Evolutionary conservation across 2,113 vertebrate species (phyloP), one percentile per base, ranked within the genome.

Genomic region (Arvicanthis niloticus): DNA sequence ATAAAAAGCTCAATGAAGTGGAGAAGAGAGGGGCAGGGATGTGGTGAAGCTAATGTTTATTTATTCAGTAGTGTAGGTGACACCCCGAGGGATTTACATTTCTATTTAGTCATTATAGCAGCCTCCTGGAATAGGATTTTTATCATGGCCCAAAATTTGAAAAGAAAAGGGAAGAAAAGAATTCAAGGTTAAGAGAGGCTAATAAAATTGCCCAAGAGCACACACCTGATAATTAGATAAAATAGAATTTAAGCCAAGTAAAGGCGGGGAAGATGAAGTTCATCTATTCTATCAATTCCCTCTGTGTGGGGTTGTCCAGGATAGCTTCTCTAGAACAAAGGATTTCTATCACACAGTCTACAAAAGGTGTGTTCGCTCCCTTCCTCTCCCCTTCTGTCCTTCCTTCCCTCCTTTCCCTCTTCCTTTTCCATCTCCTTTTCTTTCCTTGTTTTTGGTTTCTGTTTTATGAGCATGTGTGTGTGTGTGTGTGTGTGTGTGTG

Each of bases 161-260:
- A 65, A 58, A 77, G 2, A 37, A 85, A 65, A 17, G n/a, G 51
- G 45, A 31, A 72, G 60, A 70, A 72, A 73, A 80, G 40, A 84
- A 67, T 13, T 80, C 56, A 95, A 84, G 92, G 48, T 92, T 92
- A 97, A 96, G 80, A 91, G 34, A 96, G 29, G 76, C 88, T 97
- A 95, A 96, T 91, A 94, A 89, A 92, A 92, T 88, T 97, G 65
- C 65, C 51, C 24, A 70, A 24, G 87, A 82, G 53, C 58, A 60
- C 15, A 16, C 37, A 60, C 42, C 45, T 88, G 48, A 72, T 95
- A 92, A 88, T 51, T 76, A 53, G 42, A 93, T 86, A 94, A 95
- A 81, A 73, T 68, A 48, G 60, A 82, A 76, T 96, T 92, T 15
- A 58, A 92, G 40, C 62, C 13, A 93, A 87, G 10, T 48, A 56